Evolutionary conservation across 1,140 invertebrate species (phyloP), one percentile per base, ranked within the genome.

Genomic region (Polyergus mexicanus): DNA sequence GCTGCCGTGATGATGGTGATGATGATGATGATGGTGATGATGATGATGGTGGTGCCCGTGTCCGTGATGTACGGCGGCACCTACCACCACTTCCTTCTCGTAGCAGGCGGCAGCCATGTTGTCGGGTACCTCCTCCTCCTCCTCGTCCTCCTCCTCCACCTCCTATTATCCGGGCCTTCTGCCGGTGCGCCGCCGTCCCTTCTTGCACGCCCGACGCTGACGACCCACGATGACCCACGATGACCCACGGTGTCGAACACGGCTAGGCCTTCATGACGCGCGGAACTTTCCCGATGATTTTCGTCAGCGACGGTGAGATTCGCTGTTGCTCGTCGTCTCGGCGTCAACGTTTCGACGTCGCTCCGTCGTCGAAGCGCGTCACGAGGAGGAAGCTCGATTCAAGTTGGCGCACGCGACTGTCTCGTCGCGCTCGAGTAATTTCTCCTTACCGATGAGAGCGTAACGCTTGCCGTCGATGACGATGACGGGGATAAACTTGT

Each of bases 31-130:
- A 5, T 87, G 91, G 32, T 90, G 89, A 44, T 91, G 88, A 16
- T 84, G 81, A 32, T 86, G 85, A 41, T 85, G 86, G 54, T 90
- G 85, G 65, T 91, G 91, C 44, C 87, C 74, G 47, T 86, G 84
- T 85, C 90, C 89, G 62, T 87, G 85, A 25, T 88, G 91, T 68
- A 89, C 81, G 86, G 87, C 85, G 84, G 85, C 88, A 89, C 90
- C 90, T 86, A 91, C 86, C 83, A 92, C 90, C 66, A 92, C 90
- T 91, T 92, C 90, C 86, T 92, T 88, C 71, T 92, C 92, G 88
- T 92, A 92, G 72, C 92, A 92, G 76, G 92, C 91, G 77, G 92
- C 92, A 84, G 92, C 92, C 92, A 92, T 92, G 83, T 92, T 92
- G 78, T 72, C 38, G 89, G 85, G 88, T 88, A 85, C 88, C 86